A percentile compares a stretch with the other conserved stretches of the same genome.
phyloP scores from a whole-genome alignment of 2,113 vertebrate genomes.

The Scophthalmus maximus region DNA sequence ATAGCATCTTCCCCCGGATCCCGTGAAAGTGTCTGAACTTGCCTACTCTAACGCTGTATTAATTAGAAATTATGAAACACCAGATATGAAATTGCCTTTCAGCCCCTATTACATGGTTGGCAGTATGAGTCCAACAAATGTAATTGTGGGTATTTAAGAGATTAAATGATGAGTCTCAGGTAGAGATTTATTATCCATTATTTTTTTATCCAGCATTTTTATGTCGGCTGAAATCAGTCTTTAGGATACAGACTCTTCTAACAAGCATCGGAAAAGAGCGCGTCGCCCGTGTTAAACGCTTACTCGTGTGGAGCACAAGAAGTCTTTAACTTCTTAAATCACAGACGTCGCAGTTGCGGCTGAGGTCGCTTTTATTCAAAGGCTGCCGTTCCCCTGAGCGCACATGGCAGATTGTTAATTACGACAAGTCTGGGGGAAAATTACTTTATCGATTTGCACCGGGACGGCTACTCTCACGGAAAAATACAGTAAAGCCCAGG shows the following conservation, averaged over 20 bases:
- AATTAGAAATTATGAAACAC: too few species aligned
- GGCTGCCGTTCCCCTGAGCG: constrained; percentile 56
- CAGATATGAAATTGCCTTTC: too few species aligned
- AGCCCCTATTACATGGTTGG: too few species aligned
- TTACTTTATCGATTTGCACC: constrained; percentile 80
- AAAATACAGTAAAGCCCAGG: constrained; percentile 46
- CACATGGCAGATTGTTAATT: constrained; percentile 79
- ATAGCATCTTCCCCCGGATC: too few species aligned
- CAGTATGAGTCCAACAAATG: too few species aligned
- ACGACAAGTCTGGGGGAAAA: constrained; percentile 73
- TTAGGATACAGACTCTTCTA: constrained; percentile 14
- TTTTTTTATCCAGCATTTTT: too few species aligned
- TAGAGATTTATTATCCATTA: not conserved
- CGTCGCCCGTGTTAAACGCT: constrained; percentile 25
- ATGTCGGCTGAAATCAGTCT: constrained; percentile 18
- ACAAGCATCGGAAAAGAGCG: constrained; percentile 15
- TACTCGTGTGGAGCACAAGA: constrained; percentile 23
- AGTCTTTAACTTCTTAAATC: constrained; percentile 54
- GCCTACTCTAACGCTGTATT: too few species aligned
- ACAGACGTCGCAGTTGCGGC: constrained; percentile 50
- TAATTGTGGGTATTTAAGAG: not conserved
- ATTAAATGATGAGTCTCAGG: not conserved
- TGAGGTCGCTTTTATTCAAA: constrained; percentile 70
- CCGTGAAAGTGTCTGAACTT: too few species aligned
- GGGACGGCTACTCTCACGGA: constrained; percentile 29